These are phyloP conservation scores for Sceliomorpha sp. DNA, from an alignment of 2,888 invertebrate genomes.

Conservation along the genomic window DNA sequence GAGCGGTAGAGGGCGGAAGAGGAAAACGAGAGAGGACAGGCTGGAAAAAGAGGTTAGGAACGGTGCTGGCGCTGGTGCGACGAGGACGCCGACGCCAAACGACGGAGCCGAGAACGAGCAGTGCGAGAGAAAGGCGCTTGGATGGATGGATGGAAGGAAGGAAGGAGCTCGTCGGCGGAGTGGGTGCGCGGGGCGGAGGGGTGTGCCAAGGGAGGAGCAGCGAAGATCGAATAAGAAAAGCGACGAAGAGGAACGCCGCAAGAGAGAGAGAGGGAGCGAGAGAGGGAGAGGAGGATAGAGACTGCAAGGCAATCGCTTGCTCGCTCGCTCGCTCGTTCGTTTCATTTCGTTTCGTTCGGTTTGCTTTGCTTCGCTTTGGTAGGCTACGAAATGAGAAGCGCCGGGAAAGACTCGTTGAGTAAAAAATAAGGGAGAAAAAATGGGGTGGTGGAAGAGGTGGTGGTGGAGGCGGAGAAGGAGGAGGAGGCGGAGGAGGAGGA, in stretches of 20 bases:
- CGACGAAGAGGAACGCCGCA: slow-evolving; percentile 50
- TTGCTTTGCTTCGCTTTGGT: slow-evolving; percentile 64
- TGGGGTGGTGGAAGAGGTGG: too few relatives aligned
- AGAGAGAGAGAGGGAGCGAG: slow-evolving; percentile 40
- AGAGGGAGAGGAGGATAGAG: slow-evolving; percentile 18
- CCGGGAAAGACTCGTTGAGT: slow-evolving; percentile 53
- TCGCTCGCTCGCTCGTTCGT: slow-evolving; percentile 42
- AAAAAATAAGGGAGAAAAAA: slow-evolving; percentile 34
- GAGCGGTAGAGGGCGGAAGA: slow-evolving; percentile 24
- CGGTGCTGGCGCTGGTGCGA: slow-evolving; percentile 27
- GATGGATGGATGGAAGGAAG: slow-evolving; percentile 49
- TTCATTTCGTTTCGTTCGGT: slow-evolving; percentile 71
- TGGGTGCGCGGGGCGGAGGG: slow-evolving; percentile 35
- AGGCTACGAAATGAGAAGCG: slow-evolving; percentile 60
- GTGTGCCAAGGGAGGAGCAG: slow-evolving; percentile 61
- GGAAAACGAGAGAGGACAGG: slow-evolving; percentile 33
- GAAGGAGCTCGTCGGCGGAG: slow-evolving; percentile 51
- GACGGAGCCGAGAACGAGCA: slow-evolving; percentile 40
- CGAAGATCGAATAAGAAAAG: slow-evolving; percentile 73
- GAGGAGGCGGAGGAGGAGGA: too few relatives aligned
- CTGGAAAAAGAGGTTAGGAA: slow-evolving; percentile 37
- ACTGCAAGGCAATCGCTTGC: slow-evolving; percentile 15
- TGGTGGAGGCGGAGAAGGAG: too few relatives aligned
- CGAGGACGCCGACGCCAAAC: slow-evolving; percentile 61
- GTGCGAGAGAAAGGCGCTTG: slow-evolving; percentile 31